Percentiles rank a stretch among this genome's conserved stretches.
These are phyloP conservation scores for Cynaeus angustus DNA, from an alignment of 2,888 invertebrate species.

Conservation along the genomic window DNA sequence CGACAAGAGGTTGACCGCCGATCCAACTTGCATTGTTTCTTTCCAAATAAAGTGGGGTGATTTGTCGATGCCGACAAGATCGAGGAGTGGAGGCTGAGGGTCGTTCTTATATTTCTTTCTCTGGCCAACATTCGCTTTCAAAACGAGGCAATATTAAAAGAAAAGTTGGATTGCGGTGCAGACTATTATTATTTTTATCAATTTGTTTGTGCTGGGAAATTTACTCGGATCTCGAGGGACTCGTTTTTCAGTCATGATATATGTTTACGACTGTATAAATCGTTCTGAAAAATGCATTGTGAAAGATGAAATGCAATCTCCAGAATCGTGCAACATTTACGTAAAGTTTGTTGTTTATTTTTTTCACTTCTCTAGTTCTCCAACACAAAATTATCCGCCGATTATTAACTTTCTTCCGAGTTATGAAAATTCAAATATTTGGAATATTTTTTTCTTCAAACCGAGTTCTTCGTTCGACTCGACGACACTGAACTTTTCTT, in stretches of 20 bases:
- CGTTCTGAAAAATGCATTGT: background rate
- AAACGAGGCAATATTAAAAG: background rate
- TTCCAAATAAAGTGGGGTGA: conserved; percentile 25
- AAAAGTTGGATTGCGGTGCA: background rate
- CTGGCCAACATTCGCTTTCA: background rate
- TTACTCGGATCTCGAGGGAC: background rate
- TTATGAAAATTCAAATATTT: conserved; percentile 15
- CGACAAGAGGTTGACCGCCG: conserved; percentile 26
- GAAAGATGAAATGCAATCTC: background rate
- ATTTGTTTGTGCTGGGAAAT: background rate
- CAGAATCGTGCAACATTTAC: background rate
- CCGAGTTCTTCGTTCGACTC: background rate
- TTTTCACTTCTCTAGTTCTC: background rate
- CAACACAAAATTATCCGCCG: background rate
- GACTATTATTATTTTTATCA: conserved; percentile 1
- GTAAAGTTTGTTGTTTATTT: no score
- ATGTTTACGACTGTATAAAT: background rate
- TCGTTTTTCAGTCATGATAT: conserved; percentile 1
- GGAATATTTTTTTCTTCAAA: background rate
- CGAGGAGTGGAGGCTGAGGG: background rate
- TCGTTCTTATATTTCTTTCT: conserved; percentile 2
- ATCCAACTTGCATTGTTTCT: conserved; percentile 34
- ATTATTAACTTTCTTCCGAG: background rate
- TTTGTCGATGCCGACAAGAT: conserved; percentile 18
- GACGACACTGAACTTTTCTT: background rate